These are phyloP conservation scores for Nanorana parkeri DNA, from an alignment of 2,113 vertebrate species.

Conservation along the genomic window DNA sequence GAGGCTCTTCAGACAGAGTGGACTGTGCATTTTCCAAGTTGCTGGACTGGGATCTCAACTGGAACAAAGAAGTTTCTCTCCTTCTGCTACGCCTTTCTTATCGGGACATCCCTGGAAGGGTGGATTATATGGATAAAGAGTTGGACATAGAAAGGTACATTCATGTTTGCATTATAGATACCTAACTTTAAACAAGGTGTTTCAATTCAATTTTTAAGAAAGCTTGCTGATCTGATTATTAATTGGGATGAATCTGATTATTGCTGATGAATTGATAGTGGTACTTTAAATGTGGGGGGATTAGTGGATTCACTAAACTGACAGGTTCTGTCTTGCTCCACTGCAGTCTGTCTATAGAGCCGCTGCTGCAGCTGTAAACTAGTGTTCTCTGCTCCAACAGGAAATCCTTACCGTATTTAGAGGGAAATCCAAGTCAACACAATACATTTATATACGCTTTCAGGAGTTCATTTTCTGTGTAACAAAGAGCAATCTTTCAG, in stretches of 20 bases:
- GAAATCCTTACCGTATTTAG: constrained; percentile 28
- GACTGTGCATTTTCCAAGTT: not conserved
- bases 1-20: not conserved
- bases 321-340: constrained; percentile 50
- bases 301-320: constrained; percentile 1
- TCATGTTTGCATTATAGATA: not conserved
- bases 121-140: constrained; percentile 53
- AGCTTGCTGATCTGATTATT: not conserved
- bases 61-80: not conserved
- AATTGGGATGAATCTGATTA: not conserved
- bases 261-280: not conserved
- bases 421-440: not conserved
- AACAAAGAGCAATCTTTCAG: not conserved
- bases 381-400: constrained; percentile 1
- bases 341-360: constrained; percentile 22
- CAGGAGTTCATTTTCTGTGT: not conserved
- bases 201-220: not conserved
- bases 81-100: constrained; percentile 7
- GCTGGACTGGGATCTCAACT: constrained; percentile 10
- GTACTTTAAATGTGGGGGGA: not conserved
- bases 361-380: constrained; percentile 35
- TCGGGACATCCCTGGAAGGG: constrained; percentile 23
- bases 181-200: not conserved
- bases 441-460: constrained; percentile 17
- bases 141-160: constrained; percentile 46